Evolutionary conservation across 2,113 vertebrate genomes (phyloP), one percentile per base, ranked within the genome.

Genomic region (Clarias magur): DNA sequence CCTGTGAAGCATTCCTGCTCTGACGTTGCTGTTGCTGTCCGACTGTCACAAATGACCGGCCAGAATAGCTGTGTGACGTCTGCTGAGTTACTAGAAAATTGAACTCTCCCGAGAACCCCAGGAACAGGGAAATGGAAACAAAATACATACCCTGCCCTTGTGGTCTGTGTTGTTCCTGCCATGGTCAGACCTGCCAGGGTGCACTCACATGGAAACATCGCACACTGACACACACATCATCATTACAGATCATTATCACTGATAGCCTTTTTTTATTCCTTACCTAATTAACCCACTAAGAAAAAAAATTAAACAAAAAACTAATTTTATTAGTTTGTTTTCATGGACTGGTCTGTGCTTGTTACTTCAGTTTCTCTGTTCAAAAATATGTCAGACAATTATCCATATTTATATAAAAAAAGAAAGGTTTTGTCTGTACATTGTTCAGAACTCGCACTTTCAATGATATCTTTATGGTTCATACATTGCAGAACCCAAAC

Each of bases 51-150:
- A 82, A 80, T 79, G 89, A 84, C 57, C 88, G 72, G 93, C 93
- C 90, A 95, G 94, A 95, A 95, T 95, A 96, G 94, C 93, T 87
- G 86, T 88, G 65, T 94, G 94, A 95, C 93, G 94, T 94, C 89
- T 62, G 87, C 88, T 86, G 53, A 92, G 90, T 94, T 94, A 93
- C 93, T 94, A 93, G 93, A 95, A 94, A 92, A 94, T 87, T 48
- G 87, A 91, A 57, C 87, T 56, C 73, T 94, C 93, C 93, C 91
- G 54, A 89, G 93, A 94, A 94, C 93, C 92, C 86, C 80, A 89
- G 87, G 92, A 88, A 82, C 92, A 93, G 86, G 85, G 89, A 92
- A 88, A 88, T 15, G 27, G 70, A 83, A 86, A 88, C 88, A 87
- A 89, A 89, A 87, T 85, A 68, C 83, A 87, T 88, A 82, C 30